Evolutionary conservation across 2,113 vertebrate genomes (phyloP), one percentile per base, ranked within the genome.

Genomic region (Pampusana beccarii): DNA sequence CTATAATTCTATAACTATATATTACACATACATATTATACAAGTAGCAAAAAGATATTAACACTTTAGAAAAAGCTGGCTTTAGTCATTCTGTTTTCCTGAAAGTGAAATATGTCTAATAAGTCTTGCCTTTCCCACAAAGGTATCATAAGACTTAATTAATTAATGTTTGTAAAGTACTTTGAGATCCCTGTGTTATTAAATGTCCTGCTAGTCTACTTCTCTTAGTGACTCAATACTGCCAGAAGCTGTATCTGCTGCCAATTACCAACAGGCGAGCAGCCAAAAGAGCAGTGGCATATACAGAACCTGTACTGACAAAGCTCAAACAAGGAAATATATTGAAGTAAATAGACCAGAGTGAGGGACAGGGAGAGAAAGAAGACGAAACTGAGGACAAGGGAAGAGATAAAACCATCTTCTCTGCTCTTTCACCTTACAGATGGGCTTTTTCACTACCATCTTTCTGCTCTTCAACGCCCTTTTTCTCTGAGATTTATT

Each of bases 81-180:
- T 94, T 74, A 69, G 19, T 66, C 1, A 4, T 40, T 73, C 14
- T 33, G 14, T 85, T 79, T 94, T 77, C 57, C 48, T 51, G 69
- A 15, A 87, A 78, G 44, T 77, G 50, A 73, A 82, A 16, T 53
- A 25, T 25, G 29, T 84, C 40, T 87, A 70, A 12, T 57, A 86
- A 69, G 64, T 75, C 65, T 73, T 95, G 40, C 7, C 33, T 83
- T 83, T 69, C 83, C 77, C 66, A 71, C 18, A 91, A 86, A 73
- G 20, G 5, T 64, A 31, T 88, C 36, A 5, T 51, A 88, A 81
- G 62, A 82, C 34, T 92, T 91, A 94, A 95, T 94, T 94, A 89
- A 82, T 65, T 78, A 66, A 78, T 36, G 33, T 88, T 93, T 72
- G 60, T 70, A 66, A 90, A 96, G 67, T 66, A 72, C 44, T 90